Evolutionary conservation across 2,113 vertebrate species (phyloP), one percentile per base, ranked within the genome.

Genomic region (Elgaria multicarinata): DNA sequence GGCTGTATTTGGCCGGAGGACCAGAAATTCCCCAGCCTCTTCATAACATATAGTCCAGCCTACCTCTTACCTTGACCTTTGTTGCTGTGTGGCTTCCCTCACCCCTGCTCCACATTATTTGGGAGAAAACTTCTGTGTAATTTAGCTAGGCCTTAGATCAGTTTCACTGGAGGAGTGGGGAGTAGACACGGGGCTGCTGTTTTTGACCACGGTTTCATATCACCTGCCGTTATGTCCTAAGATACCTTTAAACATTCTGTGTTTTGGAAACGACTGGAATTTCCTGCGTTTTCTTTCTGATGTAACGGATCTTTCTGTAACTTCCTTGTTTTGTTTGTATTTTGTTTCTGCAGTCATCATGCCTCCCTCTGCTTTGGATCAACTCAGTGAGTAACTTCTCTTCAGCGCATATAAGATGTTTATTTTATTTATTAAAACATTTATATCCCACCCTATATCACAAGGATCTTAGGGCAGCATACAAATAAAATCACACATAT

Each of bases 351-450:
- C 96, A 99, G 99, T 99, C 90, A 99, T 99, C 93, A 99, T 99
- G 99, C 99, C 99, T 0, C 99, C 99, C 1, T 99, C 99, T 0
- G 99, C 99, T 89, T 97, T 99, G 67, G 99, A 99, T 97, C 99
- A 99, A 92, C 98, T 99, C 94, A 99, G 99, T 99, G 98, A 99
- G 99, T 98, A 87, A 69, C 26, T 86, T 44, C 53, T 64, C 16
- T 74, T 64, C 26, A 33, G 24, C 7, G n/a, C n/a, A n/a, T n/a
- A n/a, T n/a, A n/a, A n/a, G n/a, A n/a, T n/a, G n/a, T n/a, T n/a
- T n/a, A n/a, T n/a, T n/a, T n/a, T n/a, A n/a, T n/a, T n/a, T n/a
- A n/a, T n/a, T n/a, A n/a, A n/a, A n/a, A n/a, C n/a, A n/a, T n/a
- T n/a, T n/a, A n/a, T n/a, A n/a, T n/a, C n/a, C n/a, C n/a, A n/a